Base-by-base conservation (phyloP, 2,888 invertebrate genomes). In the Ariolimax columbianus region DNA sequence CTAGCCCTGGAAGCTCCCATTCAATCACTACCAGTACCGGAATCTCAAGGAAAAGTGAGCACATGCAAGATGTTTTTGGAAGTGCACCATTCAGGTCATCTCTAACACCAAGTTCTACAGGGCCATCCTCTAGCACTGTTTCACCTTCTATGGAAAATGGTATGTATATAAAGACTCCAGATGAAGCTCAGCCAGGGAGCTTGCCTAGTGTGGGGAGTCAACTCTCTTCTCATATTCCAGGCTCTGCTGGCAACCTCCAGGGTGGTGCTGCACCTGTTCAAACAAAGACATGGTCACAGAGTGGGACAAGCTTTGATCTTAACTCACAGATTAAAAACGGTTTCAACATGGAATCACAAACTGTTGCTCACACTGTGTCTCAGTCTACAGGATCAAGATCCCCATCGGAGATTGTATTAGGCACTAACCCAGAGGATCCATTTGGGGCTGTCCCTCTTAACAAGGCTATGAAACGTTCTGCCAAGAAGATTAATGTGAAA, bases 11-110 rank as follows among this genome's bases (percentile, higher is more conserved):
- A 23, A 84, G 80, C 43, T 79, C 47, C 36, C 72, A 78, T 55
- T 83, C 83, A 79, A 68, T 73, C 84, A 68, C 82, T 63, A 70
- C 82, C 72, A 77, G 73, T 82, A 38, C 87, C 63, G 43, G 86
- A 80, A 38, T 30, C 14, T 51, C 51, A 1, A 72, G 30, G 33
- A 70, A 70, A 38, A 47, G n/a, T 75, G 77, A 80, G 17, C 63
- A 80, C 17, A 19, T 40, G 9, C 75, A 77, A 23, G 93, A 93
- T 86, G 88, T 92, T 11, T 93, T 93, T 89, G 91, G 91, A 23
- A 92, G 91, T 87, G 91, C 91, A n/a, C 92, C 92, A 66, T 93
- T 92, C 88, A 88, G 87, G 87, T 81, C 89, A 86, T 79, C 89
- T 82, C 77, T 86, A 86, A 86, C 90, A 77, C 82, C 89, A 83